Evolutionary conservation across 2,113 vertebrate species (phyloP), one percentile per base, ranked within the genome.

Genomic region (Rhinoptilus africanus): DNA sequence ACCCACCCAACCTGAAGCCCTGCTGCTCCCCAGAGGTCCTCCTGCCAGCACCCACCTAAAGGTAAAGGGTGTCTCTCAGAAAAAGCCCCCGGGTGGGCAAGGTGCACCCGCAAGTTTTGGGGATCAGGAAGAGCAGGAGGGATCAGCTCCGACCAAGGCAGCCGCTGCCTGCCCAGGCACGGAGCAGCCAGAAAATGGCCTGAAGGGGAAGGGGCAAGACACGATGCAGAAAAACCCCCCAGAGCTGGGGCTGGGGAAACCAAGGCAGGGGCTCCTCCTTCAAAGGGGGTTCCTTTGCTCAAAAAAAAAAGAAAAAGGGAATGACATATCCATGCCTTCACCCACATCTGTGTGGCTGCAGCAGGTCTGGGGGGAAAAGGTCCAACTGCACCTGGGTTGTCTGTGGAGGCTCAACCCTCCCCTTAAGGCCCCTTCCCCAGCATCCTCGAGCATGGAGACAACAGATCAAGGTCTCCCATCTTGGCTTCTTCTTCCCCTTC

Each of bases 321-420:
- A 27, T 26, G 7, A 13, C 19, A 20, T 0, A 0, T 63, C 37
- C 47, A 18, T 35, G 32, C 19, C 26, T 9, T 34, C 47, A 54
- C 3, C 5, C 76, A 27, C 12, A 18, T 7, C 4, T 3, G 1
- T 3, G 15, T 6, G 32, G 16, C 32, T 18, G 57, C 3, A 2
- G 69, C 17, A 73, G 20, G 20, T 2, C 48, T 10, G 21, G 8
- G 35, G 5, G 3, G 30, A 83, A 24, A 28, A 48, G 20, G 24
- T 32, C 69, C 62, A 51, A 0, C 10, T 2, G 20, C 4, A 13
- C 27, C 17, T 5, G 3, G 12, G 10, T 0, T 34, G 4, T 2
- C 3, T 21, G 9, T 10, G 34, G 30, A 17, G 35, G 7, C 66
- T 22, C 43, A 95, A 22, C 69, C 18, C 15, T 48, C 32, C 45